Percentiles rank a stretch among this genome's conserved stretches.
Evolutionary conservation across 2,113 vertebrate species (phyloP).

Genomic region (Oceanites oceanicus): DNA sequence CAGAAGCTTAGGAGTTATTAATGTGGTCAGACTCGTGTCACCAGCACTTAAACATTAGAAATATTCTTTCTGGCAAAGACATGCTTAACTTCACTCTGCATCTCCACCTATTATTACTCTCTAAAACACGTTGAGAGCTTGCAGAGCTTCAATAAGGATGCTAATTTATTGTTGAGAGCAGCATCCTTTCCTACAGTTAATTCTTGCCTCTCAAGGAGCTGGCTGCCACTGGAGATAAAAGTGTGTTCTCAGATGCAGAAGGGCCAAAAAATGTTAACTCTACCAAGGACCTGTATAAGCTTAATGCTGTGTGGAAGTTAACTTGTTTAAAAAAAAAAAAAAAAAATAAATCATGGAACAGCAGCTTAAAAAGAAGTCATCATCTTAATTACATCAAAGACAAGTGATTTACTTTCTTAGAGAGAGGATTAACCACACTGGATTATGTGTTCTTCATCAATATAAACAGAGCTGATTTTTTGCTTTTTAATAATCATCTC

Average conservation of each 20-base stretch:
- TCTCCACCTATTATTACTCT: neutral
- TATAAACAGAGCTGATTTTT: neutral
- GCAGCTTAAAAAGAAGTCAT: neutral
- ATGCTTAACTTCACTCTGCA: neutral
- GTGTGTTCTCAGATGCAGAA: neutral
- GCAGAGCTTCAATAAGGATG: neutral
- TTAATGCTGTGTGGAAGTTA: neutral
- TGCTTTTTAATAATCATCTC: neutral
- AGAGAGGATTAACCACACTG: conserved; percentile 5
- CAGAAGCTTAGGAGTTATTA: neutral
- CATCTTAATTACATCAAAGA: conserved; percentile 20
- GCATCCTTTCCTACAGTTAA: neutral
- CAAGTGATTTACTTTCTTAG: neutral
- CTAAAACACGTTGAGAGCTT: neutral
- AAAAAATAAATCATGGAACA: neutral
- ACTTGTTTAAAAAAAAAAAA: neutral
- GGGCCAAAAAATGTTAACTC: neutral
- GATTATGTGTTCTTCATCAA: neutral
- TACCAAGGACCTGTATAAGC: neutral
- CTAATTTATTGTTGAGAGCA: neutral
- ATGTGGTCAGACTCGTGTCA: neutral
- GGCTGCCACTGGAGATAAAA: neutral
- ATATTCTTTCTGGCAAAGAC: neutral
- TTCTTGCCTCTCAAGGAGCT: neutral
- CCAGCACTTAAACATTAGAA: neutral